Evolutionary conservation across 1,140 invertebrate genomes (phyloP), one percentile per base, ranked within the genome.

Genomic region (Zophobas morio): DNA sequence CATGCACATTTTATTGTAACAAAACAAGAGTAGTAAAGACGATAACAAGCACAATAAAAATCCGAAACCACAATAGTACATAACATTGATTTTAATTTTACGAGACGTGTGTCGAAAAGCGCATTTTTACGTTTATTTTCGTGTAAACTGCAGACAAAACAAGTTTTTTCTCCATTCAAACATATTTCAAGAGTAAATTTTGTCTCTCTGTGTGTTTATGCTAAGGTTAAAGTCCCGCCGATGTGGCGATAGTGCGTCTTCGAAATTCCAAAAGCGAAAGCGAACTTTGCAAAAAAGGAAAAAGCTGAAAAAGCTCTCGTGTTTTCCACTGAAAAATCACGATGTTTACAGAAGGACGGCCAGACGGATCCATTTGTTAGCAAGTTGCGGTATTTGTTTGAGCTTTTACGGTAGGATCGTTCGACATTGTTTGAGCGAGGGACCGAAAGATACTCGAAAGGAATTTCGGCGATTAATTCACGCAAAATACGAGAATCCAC

Each of bases 331-430:
- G 20, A 3, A 53, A 57, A 57, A 57, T 36, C 34, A 33, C 34
- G 54, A 57, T 66, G 60, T 66, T 66, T 66, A 42, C 60, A 42
- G 33, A 66, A 42, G 60, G 56, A 5, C 60, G 60, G 37, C 20
- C 39, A 66, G 60, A 46, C 60, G 60, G 6, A 33, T 33, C 60
- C 60, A 66, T 66, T 66, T 66, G 60, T 66, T 66, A 42, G 60
- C 37, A 66, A 66, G 37, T 42, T 66, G 39, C 1, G 60, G 20
- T 42, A 42, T 66, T 66, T 66, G 60, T 66, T 66, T 66, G 60
- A 34, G 39, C 60, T 37, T 66, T 66, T 66, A 40, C 39, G 60
- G 60, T 20, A 66, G 60, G 42, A 46, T 46, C 2, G 2, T 6
- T 40, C 60, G 60, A 66, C 37, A 36, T 33, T 66, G 60, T 66